Percentiles rank a stretch among this genome's conserved stretches.
phyloP scores from a whole-genome alignment of 2,888 invertebrate species.

The Drosophila nr. medialis region DNA sequence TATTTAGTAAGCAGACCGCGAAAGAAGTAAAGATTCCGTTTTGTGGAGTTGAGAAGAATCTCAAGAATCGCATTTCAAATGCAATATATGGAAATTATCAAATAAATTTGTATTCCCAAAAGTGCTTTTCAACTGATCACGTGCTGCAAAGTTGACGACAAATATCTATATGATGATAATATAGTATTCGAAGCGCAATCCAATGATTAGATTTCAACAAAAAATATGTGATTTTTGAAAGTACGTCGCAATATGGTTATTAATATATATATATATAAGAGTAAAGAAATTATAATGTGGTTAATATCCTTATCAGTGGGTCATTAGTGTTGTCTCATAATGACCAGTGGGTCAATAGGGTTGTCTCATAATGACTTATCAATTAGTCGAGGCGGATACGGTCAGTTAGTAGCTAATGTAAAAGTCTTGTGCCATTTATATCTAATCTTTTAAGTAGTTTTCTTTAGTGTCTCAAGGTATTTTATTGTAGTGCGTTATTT shows the following conservation, averaged over 20 bases:
- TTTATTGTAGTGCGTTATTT: neutral
- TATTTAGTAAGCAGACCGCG: conserved; percentile 14
- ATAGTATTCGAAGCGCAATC: conserved; percentile 9
- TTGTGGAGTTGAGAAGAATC: neutral
- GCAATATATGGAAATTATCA: neutral
- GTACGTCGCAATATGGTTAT: conserved; percentile 45
- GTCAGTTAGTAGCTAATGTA: neutral
- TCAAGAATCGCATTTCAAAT: conserved; percentile 10
- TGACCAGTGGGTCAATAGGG: conserved; percentile 32
- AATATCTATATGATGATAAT: conserved; percentile 12
- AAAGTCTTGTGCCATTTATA: neutral
- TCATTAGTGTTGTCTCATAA: conserved; percentile 40
- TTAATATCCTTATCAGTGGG: conserved; percentile 26
- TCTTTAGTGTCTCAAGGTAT: conserved; percentile 3
- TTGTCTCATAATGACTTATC: conserved; percentile 44
- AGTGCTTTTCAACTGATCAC: conserved; percentile 12
- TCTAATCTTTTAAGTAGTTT: conserved; percentile 41
- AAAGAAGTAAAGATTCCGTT: neutral
- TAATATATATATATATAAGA: conserved; percentile 32
- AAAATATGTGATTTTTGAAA: conserved; percentile 3
- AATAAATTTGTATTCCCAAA: neutral
- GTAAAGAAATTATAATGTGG: conserved; percentile 34
- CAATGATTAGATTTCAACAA: conserved; percentile 46
- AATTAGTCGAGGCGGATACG: neutral
- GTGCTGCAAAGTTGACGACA: conserved; percentile 8